Base-by-base conservation (phyloP, 2,113 vertebrate genomes). In the Oncorhynchus gorbuscha region DNA sequence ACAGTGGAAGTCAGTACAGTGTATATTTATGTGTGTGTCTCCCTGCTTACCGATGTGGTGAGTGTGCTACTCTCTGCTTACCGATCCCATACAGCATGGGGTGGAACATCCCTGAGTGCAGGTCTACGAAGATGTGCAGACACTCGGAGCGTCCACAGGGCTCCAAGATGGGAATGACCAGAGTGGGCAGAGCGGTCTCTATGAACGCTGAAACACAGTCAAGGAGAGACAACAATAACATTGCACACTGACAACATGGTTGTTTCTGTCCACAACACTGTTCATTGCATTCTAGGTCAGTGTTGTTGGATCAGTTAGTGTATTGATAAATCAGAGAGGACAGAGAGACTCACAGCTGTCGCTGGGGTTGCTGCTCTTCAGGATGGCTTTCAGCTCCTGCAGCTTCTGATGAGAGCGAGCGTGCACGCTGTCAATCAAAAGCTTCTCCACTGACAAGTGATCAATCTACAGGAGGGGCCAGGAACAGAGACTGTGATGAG, bases 91-190 rank as follows among this genome's bases (percentile, higher is more conserved):
- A 98, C 18, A 99, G 91, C 96, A 99, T 98, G 58, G 98, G 93
- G 8, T 99, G 97, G 88, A 99, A 98, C 95, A 97, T 97, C 88
- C 98, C 98, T 55, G 97, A 99, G 92, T 99, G 97, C 87, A 99
- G 94, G 89, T 99, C 98, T 45, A 99, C 98, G 90, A 98, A 99
- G 83, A 99, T 94, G 85, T 99, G 97, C 51, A 99, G 95, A 88
- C 98, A 99, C 87, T 99, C 97, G 0, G 96, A 99, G 62, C 95
- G 96, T 70, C 95, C 95, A 72, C 97, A 99, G 1, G 98, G 98
- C 81, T 98, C 97, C 85, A 99, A 93, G 79, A 99, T 97, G 0
- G 97, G 97, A 88, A 99, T 94, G 67, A 99, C 94, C 30, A 99
- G 93, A 32, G 97, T 97, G 61, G 98, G 97, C 83, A 99, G 92